Percentiles rank a stretch among this genome's conserved stretches.
Evolutionary conservation across 2,797 vertebrate species (phyloP).

Genomic region (Pseudocheirus occidentalis): DNA sequence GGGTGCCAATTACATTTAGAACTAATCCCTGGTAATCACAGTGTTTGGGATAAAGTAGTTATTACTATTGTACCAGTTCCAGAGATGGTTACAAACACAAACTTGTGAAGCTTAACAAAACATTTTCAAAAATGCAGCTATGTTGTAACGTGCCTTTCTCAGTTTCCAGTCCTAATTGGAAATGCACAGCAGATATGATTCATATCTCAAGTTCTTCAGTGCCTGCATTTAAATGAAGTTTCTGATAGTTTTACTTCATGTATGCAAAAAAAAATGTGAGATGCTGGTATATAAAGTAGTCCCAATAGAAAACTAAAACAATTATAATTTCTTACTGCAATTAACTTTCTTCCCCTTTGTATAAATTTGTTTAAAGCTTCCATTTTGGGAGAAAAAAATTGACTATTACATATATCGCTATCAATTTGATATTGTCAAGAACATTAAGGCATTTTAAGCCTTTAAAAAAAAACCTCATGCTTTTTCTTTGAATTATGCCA

Average conservation of each 20-base stretch:
- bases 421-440: neutral
- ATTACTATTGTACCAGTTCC: slow-evolving; percentile 2
- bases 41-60: slow-evolving; percentile 53
- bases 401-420: neutral
- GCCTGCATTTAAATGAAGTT: slow-evolving; percentile 36
- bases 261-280: neutral
- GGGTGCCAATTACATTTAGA: slow-evolving; percentile 28
- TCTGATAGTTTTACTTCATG: neutral
- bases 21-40: slow-evolving; percentile 49
- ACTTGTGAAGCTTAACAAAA: slow-evolving; percentile 44
- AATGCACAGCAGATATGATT: neutral
- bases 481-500: neutral
- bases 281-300: neutral
- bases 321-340: neutral
- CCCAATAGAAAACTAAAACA: neutral
- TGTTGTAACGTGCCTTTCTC: slow-evolving; percentile 26
- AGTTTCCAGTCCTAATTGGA: slow-evolving; percentile 31
- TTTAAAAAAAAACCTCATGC: neutral
- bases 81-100: slow-evolving; percentile 34
- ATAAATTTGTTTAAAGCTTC: slow-evolving; percentile 7
- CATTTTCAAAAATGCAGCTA: neutral
- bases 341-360: slow-evolving; percentile 16
- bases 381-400: neutral
- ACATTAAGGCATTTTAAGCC: neutral
- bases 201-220: slow-evolving; percentile 32